Conservation (phyloP, 2,113 vertebrate genomes). For the Macrotus californicus region DNA sequence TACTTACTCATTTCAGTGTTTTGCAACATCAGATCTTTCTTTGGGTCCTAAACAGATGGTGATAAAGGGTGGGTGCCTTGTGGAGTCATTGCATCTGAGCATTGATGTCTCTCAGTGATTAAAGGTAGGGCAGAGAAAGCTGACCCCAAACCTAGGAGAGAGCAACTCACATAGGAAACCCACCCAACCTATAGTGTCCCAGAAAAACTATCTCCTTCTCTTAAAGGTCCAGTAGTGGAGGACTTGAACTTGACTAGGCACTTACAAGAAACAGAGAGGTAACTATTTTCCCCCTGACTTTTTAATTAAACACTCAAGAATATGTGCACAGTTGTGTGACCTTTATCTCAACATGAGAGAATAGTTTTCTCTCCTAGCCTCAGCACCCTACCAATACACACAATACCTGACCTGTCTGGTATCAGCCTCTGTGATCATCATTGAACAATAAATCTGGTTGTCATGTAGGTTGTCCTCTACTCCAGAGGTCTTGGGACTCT, state of each 20-base stretch:
- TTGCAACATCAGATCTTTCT: slow-evolving; percentile 46
- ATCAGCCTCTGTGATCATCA: not conserved
- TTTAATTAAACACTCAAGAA: slow-evolving; percentile 10
- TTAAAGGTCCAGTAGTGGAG: not conserved
- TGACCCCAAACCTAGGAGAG: not conserved
- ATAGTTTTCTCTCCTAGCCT: not conserved
- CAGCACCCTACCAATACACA: not conserved
- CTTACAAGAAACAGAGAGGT: not conserved
- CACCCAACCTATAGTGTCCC: not conserved
- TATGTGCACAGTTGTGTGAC: not conserved
- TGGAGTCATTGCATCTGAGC: slow-evolving; percentile 18
- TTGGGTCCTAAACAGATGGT: slow-evolving; percentile 52
- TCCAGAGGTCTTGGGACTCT: not conserved
- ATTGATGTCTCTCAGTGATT: not conserved
- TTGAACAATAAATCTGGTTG: not conserved
- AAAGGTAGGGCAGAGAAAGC: not conserved
- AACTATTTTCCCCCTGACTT: not conserved
- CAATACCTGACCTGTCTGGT: not conserved
- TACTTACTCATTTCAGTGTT: slow-evolving; percentile 21
- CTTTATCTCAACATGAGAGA: not conserved
- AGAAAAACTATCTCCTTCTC: not conserved
- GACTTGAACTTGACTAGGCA: not conserved
- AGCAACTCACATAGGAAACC: not conserved
- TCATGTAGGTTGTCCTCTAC: not conserved
- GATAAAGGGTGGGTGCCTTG: not conserved